A percentile compares a stretch with the other conserved stretches of the same genome.
Conservation (phyloP, 2,888 invertebrate genomes). For the Ferdinandea cuprea region DNA sequence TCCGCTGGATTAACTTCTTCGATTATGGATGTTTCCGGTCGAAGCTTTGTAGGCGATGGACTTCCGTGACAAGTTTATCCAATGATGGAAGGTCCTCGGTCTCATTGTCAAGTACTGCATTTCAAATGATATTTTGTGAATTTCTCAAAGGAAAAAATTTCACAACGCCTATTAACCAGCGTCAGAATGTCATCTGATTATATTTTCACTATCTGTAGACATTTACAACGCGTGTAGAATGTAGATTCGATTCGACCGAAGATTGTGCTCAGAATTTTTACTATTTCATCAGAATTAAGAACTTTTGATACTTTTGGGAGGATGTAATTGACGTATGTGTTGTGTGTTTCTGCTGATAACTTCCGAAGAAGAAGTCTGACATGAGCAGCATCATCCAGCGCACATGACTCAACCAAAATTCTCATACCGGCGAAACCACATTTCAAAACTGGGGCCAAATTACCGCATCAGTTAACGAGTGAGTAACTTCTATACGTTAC, state of each 20-base stretch:
- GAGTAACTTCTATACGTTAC: no score
- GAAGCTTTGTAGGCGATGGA: background rate
- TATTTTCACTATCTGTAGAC: background rate
- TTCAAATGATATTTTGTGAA: background rate
- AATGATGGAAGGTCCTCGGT: background rate
- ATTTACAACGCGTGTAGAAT: background rate
- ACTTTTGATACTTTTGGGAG: no score
- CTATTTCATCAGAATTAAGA: no score
- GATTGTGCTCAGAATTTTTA: no score
- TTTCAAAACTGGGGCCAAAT: no score
- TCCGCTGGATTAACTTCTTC: slow-evolving; percentile 1
- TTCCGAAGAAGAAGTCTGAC: no score
- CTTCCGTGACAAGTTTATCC: background rate
- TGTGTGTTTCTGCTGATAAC: no score
- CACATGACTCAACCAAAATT: no score
- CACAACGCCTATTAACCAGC: background rate
- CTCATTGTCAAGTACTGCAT: background rate
- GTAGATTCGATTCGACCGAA: background rate
- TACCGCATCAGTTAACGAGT: no score
- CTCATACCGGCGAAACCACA: no score
- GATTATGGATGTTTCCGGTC: background rate
- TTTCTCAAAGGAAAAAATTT: background rate
- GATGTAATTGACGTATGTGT: no score
- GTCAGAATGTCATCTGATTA: background rate
- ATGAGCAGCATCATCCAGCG: no score